Conservation (phyloP, 2,888 invertebrate species). For the Cryptosula pallasiana region DNA sequence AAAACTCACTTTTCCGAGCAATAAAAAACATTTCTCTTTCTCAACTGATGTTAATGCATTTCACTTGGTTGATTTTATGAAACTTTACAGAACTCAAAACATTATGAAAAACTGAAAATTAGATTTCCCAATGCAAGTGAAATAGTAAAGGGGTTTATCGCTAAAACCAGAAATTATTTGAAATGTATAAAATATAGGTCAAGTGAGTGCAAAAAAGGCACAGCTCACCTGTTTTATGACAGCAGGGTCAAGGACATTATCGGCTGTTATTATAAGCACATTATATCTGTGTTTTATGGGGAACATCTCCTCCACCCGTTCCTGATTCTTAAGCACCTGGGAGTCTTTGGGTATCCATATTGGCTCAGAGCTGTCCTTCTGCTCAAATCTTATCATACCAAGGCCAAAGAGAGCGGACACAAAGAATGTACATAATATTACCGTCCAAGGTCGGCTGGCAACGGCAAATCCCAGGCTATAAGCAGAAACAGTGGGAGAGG, state of each 20-base stretch:
- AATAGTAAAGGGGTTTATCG: too few species aligned
- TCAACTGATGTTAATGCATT: too few species aligned
- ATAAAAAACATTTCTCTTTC: too few species aligned
- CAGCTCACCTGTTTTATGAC: conserved; percentile 35
- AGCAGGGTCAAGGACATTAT: conserved; percentile 34
- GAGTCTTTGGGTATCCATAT: conserved; percentile 22
- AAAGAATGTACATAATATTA: conserved; percentile 1
- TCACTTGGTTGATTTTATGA: too few species aligned
- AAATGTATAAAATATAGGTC: too few species aligned
- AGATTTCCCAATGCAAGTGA: too few species aligned
- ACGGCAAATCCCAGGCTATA: conserved; percentile 21
- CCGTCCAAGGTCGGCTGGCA: conserved; percentile 23
- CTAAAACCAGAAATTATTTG: too few species aligned
- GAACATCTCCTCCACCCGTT: conserved; percentile 34
- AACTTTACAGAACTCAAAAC: too few species aligned
- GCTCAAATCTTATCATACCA: conserved; percentile 18
- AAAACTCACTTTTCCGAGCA: too few species aligned
- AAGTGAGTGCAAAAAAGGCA: too few species aligned
- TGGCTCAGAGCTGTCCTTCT: conserved; percentile 24
- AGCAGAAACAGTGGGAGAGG: too few species aligned
- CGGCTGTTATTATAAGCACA: conserved; percentile 33
- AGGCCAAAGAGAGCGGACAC: conserved; percentile 17
- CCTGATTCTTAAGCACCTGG: conserved; percentile 29
- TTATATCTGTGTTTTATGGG: conserved; percentile 34
- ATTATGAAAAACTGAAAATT: too few species aligned